A percentile compares a stretch with the other conserved stretches of the same genome.
phyloP scores from a whole-genome alignment of 2,888 invertebrate species.

The Mycogona germanica region DNA sequence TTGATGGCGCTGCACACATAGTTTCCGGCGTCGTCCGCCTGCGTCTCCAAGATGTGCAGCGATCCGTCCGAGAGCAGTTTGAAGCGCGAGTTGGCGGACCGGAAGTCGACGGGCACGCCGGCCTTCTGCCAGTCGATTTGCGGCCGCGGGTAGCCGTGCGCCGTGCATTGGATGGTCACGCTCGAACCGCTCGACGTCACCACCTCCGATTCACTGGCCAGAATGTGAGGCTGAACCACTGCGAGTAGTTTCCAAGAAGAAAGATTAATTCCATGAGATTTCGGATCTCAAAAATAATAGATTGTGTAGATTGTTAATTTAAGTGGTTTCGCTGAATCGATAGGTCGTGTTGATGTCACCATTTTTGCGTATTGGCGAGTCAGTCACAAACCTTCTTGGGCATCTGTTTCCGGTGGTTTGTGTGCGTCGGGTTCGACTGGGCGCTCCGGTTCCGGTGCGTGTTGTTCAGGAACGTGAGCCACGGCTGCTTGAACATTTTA shows the following conservation, averaged over 20 bases:
- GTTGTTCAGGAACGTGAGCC: neutral
- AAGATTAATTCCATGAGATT: too few relatives aligned
- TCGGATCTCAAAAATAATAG: too few relatives aligned
- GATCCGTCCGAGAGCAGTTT: constrained; percentile 54
- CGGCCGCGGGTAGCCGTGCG: constrained; percentile 64
- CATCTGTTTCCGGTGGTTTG: too few relatives aligned
- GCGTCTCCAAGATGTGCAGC: constrained; percentile 67
- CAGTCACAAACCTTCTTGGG: neutral
- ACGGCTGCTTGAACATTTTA: neutral
- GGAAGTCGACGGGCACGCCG: constrained; percentile 29
- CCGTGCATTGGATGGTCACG: constrained; percentile 59
- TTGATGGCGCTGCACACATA: constrained; percentile 80
- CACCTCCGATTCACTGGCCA: constrained; percentile 43
- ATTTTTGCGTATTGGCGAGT: neutral
- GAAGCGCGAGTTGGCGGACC: constrained; percentile 39
- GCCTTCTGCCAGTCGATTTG: constrained; percentile 64
- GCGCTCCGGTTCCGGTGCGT: neutral
- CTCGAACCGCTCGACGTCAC: constrained; percentile 56
- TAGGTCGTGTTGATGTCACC: too few relatives aligned
- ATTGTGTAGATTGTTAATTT: too few relatives aligned
- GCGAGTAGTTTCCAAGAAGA: too few relatives aligned
- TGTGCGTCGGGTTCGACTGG: too few relatives aligned
- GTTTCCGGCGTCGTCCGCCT: constrained; percentile 65
- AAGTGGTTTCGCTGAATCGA: too few relatives aligned
- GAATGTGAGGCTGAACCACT: constrained; percentile 15